These are phyloP conservation scores for Loripinus fragilis DNA, from an alignment of 2,888 invertebrate species.

Conservation along the genomic window DNA sequence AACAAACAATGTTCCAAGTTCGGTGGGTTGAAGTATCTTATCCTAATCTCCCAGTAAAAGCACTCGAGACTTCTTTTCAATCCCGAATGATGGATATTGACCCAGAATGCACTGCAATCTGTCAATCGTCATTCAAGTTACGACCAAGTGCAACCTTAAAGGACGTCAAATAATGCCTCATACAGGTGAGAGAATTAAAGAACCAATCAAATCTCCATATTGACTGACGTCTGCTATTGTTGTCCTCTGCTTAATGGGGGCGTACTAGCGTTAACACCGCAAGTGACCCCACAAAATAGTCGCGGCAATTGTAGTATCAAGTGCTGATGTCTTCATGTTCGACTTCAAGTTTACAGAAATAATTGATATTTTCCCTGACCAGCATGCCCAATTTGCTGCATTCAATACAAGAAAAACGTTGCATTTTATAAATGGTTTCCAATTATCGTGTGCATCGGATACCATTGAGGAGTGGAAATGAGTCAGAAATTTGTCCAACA, in stretches of 20 bases:
- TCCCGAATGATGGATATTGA: slow-evolving; percentile 51
- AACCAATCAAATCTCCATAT: slow-evolving; percentile 61
- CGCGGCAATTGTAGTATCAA: slow-evolving; percentile 45
- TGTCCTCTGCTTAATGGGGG: slow-evolving; percentile 41
- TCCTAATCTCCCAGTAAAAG: not conserved
- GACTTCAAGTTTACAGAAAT: slow-evolving; percentile 39
- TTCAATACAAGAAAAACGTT: slow-evolving; percentile 35
- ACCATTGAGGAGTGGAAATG: slow-evolving; percentile 13
- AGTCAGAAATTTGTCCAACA: slow-evolving; percentile 18
- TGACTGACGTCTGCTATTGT: slow-evolving; percentile 53
- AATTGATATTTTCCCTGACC: slow-evolving; percentile 60
- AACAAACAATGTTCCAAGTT: not conserved
- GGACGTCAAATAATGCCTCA: slow-evolving; percentile 23
- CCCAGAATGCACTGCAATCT: slow-evolving; percentile 54
- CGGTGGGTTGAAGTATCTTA: not conserved
- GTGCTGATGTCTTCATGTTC: slow-evolving; percentile 14
- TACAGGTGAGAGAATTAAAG: slow-evolving; percentile 53
- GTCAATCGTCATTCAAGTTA: slow-evolving; percentile 30
- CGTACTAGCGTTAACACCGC: slow-evolving; percentile 48
- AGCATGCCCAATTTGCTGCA: slow-evolving; percentile 58
- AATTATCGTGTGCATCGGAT: slow-evolving; percentile 14
- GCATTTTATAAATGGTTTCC: slow-evolving; percentile 14
- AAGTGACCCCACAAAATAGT: slow-evolving; percentile 55
- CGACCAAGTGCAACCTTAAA: slow-evolving; percentile 26
- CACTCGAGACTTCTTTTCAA: not conserved